Conservation (phyloP, 2,888 invertebrate species). For the Frankliniella intonsa region DNA sequence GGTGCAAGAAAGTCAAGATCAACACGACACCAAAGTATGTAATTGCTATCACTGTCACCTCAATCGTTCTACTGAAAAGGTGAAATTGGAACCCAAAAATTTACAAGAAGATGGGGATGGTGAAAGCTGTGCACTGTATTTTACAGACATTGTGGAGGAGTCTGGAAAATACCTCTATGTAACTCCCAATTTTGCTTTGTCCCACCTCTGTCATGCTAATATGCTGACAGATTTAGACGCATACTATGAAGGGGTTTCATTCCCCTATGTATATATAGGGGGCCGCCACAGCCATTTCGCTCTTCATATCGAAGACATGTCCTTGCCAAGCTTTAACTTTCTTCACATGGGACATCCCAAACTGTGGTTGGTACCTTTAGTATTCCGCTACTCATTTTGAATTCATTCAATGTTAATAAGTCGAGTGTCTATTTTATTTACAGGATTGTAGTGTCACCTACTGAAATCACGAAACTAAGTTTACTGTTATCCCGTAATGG, state of each 20-base stretch:
- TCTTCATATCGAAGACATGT: background rate
- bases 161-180: background rate
- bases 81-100: background rate
- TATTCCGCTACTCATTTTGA: background rate
- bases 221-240: background rate
- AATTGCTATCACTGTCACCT: background rate
- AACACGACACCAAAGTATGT: background rate
- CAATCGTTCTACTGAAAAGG: background rate
- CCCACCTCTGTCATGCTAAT: background rate
- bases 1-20: background rate
- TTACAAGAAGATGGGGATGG: conserved; percentile 7
- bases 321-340: background rate
- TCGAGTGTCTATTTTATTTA: background rate
- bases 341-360: background rate
- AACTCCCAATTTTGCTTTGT: background rate
- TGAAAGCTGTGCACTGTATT: background rate
- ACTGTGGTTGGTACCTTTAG: background rate
- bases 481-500: background rate
- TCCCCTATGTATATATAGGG: background rate
- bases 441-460: background rate
- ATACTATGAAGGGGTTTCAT: background rate
- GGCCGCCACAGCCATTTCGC: background rate
- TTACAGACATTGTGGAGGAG: background rate
- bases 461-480: background rate
- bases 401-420: background rate